phyloP scores from a whole-genome alignment of 2,797 vertebrate species.

The Amblyopsis hoosieri region DNA sequence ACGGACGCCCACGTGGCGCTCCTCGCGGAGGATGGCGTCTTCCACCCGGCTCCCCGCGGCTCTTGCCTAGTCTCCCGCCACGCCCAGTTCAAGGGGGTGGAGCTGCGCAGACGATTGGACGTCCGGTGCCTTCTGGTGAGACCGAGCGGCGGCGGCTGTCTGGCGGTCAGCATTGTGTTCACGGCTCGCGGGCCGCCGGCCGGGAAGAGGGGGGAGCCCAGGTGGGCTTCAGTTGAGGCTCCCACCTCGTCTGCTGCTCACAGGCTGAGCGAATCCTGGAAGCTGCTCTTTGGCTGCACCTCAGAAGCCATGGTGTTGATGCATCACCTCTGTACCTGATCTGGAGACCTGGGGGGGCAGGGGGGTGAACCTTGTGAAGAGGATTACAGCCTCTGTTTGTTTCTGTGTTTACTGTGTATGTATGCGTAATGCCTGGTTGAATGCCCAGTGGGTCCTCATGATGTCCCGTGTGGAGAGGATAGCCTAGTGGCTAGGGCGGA shows the following conservation, averaged over 20 bases:
- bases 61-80: slow-evolving; percentile 34
- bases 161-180: slow-evolving; percentile 77
- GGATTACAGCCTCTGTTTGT: too few relatives aligned
- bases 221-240: background rate
- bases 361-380: background rate
- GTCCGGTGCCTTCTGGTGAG: slow-evolving; percentile 67
- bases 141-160: slow-evolving; percentile 57
- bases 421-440: too few relatives aligned
- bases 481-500: too few relatives aligned
- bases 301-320: slow-evolving; percentile 56
- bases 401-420: too few relatives aligned
- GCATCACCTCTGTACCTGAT: slow-evolving; percentile 52
- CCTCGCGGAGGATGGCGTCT: slow-evolving; percentile 68
- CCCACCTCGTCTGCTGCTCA: background rate
- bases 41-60: slow-evolving; percentile 45
- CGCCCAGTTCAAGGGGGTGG: slow-evolving; percentile 65
- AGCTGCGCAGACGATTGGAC: slow-evolving; percentile 64
- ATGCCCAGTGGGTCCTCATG: too few relatives aligned
- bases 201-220: background rate
- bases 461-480: too few relatives aligned
- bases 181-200: background rate
- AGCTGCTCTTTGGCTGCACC: slow-evolving; percentile 52
- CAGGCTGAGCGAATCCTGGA: slow-evolving; percentile 47
- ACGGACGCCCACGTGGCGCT: slow-evolving; percentile 78
- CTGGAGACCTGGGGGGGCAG: background rate